Conservation (phyloP, 2,888 invertebrate species). For the Drosophila borborema region DNA sequence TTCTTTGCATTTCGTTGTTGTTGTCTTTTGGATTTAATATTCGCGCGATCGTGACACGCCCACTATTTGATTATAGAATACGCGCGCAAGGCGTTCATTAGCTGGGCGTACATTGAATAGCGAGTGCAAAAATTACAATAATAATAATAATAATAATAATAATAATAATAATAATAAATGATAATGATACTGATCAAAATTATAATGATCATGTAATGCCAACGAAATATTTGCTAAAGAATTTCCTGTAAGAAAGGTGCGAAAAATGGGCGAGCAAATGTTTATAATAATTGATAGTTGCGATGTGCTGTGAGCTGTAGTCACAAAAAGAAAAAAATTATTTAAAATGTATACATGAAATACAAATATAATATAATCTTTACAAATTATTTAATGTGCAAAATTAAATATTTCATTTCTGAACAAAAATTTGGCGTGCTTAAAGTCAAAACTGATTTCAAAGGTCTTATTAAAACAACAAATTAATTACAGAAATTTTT, state of each 20-base stretch:
- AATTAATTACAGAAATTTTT: too few species aligned
- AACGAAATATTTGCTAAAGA: conserved; percentile 28
- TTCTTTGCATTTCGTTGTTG: conserved; percentile 1
- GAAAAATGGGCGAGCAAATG: conserved; percentile 20
- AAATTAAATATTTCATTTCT: background rate
- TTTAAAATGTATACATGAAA: background rate
- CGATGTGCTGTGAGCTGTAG: conserved; percentile 16
- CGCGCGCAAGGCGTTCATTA: conserved; percentile 54
- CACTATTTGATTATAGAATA: conserved; percentile 61
- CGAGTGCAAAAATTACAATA: background rate
- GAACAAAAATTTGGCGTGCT: too few species aligned
- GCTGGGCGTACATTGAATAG: conserved; percentile 46
- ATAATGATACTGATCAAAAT: conserved; percentile 10
- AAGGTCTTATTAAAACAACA: too few species aligned
- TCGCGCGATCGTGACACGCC: conserved; percentile 63
- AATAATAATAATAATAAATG: conserved; percentile 9
- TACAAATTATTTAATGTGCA: background rate
- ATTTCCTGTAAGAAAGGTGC: conserved; percentile 37
- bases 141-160: background rate
- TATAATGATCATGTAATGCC: conserved; percentile 20
- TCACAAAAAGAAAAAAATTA: too few species aligned
- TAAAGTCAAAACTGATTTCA: too few species aligned
- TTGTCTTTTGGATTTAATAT: conserved; percentile 19
- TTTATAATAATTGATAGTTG: conserved; percentile 44
- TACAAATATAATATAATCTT: background rate